Evolutionary conservation across 2,888 invertebrate genomes (phyloP).

Genomic region (Chesias legatella): DNA sequence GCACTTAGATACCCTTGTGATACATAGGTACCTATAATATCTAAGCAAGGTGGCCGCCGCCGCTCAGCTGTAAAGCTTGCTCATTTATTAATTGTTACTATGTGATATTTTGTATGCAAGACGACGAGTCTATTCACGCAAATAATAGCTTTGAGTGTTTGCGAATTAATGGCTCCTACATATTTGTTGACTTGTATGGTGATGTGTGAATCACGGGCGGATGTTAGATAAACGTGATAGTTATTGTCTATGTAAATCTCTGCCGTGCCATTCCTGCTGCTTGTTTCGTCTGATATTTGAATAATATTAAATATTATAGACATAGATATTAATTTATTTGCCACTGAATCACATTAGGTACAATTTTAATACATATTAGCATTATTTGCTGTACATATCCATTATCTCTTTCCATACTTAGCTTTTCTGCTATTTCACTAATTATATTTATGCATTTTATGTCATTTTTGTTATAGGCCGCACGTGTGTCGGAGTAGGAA

Average conservation of each 20-base stretch:
- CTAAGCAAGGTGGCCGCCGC: slow-evolving; percentile 38
- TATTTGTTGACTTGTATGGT: slow-evolving; percentile 20
- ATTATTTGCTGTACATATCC: too few relatives aligned
- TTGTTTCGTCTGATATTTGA: slow-evolving; percentile 8
- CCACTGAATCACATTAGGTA: too few relatives aligned
- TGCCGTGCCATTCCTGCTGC: slow-evolving; percentile 18
- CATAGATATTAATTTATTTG: too few relatives aligned
- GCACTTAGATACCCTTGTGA: slow-evolving; percentile 36
- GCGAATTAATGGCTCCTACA: slow-evolving; percentile 17
- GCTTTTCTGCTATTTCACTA: too few relatives aligned
- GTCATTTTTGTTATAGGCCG: slow-evolving; percentile 73
- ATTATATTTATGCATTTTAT: too few relatives aligned
- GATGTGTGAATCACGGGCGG: slow-evolving; percentile 24
- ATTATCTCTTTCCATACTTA: neutral
- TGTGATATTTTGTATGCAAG: slow-evolving; percentile 18
- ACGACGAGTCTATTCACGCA: slow-evolving; percentile 12
- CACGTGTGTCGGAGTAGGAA: slow-evolving; percentile 89
- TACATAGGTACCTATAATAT: slow-evolving; percentile 32
- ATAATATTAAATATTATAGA: slow-evolving; percentile 6
- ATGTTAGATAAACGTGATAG: slow-evolving; percentile 26
- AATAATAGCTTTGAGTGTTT: slow-evolving; percentile 16
- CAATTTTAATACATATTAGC: too few relatives aligned
- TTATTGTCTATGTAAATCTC: slow-evolving; percentile 24
- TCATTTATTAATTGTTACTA: slow-evolving; percentile 29
- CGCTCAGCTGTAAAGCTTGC: slow-evolving; percentile 27